phyloP scores from a whole-genome alignment of 2,888 invertebrate genomes.

The Leptopilina myrica region DNA sequence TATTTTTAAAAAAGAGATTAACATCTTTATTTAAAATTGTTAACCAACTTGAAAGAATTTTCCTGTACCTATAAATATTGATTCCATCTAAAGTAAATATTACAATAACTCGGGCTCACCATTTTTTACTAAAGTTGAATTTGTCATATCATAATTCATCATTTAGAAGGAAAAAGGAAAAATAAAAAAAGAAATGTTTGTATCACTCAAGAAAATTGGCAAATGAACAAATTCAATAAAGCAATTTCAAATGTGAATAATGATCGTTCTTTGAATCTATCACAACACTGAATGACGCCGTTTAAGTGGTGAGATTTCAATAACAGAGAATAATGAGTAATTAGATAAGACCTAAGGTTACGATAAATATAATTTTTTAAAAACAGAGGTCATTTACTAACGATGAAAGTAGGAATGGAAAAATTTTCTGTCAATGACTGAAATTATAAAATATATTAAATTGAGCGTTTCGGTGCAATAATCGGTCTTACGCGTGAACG shows the following conservation, averaged over 20 bases:
- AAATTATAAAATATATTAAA: background rate
- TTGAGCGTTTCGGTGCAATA: too few relatives aligned
- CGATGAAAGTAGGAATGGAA: background rate
- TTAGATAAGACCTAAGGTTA: conserved; percentile 31
- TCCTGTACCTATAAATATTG: background rate
- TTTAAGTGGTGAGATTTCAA: conserved; percentile 12
- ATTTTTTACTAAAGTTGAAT: conserved; percentile 9
- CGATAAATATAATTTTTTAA: conserved; percentile 10
- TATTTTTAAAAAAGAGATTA: background rate
- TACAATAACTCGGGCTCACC: background rate
- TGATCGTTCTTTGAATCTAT: conserved; percentile 22
- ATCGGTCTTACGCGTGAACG: too few relatives aligned
- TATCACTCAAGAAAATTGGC: background rate
- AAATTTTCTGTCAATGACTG: background rate
- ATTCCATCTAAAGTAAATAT: background rate
- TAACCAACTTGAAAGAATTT: background rate
- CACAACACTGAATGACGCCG: conserved; percentile 31
- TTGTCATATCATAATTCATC: conserved; percentile 29
- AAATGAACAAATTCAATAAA: background rate
- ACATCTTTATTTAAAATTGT: background rate
- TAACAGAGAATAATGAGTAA: conserved; percentile 23
- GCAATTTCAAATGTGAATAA: background rate
- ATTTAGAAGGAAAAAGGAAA: background rate
- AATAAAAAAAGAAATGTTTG: background rate
- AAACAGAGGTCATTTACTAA: conserved; percentile 27